phyloP scores from a whole-genome alignment of 2,797 vertebrate species.

The Trachurus trachurus region DNA sequence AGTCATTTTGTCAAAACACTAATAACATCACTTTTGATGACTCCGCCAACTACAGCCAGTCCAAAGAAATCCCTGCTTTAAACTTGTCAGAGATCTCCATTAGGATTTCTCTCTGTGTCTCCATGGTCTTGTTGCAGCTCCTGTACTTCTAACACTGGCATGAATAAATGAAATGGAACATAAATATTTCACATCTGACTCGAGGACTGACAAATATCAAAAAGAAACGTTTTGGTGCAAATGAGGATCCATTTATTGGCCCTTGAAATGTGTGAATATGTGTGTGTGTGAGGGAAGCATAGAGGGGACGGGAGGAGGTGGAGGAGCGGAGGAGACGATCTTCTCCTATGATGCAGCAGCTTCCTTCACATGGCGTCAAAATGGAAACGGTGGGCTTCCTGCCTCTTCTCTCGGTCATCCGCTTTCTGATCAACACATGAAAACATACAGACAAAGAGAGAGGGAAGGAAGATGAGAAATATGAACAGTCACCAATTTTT shows the following conservation, averaged over 20 bases:
- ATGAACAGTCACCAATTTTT: neutral
- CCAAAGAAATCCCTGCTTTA: conserved; percentile 37
- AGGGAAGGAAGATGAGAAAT: neutral
- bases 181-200: conserved; percentile 70
- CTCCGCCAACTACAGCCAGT: conserved; percentile 1
- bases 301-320: neutral
- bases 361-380: conserved; percentile 96
- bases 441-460: conserved; percentile 12
- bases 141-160: conserved; percentile 66
- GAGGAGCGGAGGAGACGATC: neutral
- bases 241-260: conserved; percentile 57
- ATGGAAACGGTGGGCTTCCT: conserved; percentile 98
- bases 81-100: conserved; percentile 27
- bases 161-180: conserved; percentile 67
- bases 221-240: conserved; percentile 67
- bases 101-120: conserved; percentile 47
- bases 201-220: conserved; percentile 59
- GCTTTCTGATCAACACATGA: conserved; percentile 91
- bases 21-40: conserved; percentile 9
- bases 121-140: conserved; percentile 51
- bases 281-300: neutral
- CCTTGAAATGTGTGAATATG: conserved; percentile 50
- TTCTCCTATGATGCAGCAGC: conserved; percentile 38
- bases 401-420: conserved; percentile 96
- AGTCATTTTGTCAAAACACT: conserved; percentile 2